These are phyloP conservation scores for Kryphioiulus occultus DNA, from an alignment of 2,888 invertebrate species.

Conservation along the genomic window DNA sequence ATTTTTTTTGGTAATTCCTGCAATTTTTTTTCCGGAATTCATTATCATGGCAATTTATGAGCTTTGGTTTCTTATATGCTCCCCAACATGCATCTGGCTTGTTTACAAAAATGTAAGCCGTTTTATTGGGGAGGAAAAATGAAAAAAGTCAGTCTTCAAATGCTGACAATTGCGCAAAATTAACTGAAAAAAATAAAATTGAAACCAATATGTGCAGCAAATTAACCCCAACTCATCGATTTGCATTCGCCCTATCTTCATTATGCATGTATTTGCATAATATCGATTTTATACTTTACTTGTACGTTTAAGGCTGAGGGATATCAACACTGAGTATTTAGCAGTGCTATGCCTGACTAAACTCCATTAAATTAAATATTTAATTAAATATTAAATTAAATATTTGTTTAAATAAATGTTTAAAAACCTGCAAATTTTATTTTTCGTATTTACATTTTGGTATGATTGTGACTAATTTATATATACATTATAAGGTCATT, in stretches of 20 bases:
- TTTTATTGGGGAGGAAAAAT: background rate
- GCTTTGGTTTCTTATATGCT: background rate
- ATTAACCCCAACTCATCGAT: background rate
- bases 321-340: background rate
- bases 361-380: too few species aligned
- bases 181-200: background rate
- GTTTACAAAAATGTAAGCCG: background rate
- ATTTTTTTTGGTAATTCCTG: background rate
- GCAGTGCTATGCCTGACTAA: background rate
- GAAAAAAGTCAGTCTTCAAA: background rate
- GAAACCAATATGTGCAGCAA: background rate
- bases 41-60: slow-evolving; percentile 17
- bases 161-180: background rate
- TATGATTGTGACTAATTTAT: too few species aligned
- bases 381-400: too few species aligned
- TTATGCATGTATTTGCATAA: background rate
- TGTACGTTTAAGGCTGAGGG: background rate
- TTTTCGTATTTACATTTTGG: too few species aligned
- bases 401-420: too few species aligned
- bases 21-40: background rate
- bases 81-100: background rate
- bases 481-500: too few species aligned
- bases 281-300: background rate
- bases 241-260: background rate
- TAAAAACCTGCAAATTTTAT: too few species aligned